These are phyloP conservation scores for Tylochromis polylepis DNA, from an alignment of 2,113 vertebrate genomes.

Conservation along the genomic window DNA sequence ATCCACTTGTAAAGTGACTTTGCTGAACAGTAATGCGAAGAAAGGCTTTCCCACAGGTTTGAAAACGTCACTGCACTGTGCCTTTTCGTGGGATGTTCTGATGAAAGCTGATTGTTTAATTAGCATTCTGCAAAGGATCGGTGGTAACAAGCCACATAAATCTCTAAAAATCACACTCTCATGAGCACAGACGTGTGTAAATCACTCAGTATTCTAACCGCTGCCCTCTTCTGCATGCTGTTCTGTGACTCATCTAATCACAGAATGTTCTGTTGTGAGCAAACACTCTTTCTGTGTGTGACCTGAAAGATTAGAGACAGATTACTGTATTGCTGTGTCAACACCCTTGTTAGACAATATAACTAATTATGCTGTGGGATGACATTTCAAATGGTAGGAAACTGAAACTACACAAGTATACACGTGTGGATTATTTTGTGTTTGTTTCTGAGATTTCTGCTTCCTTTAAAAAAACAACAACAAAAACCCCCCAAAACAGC, in stretches of 20 bases:
- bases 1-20: background rate
- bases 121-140: constrained; percentile 17
- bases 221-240: background rate
- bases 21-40: background rate
- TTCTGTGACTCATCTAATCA: background rate
- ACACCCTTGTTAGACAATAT: background rate
- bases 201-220: background rate
- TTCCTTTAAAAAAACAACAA: background rate
- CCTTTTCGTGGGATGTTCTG: background rate
- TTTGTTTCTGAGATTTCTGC: background rate
- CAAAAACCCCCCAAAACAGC: background rate
- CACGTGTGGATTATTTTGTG: background rate
- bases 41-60: background rate
- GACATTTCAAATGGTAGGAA: background rate
- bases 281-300: background rate
- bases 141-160: background rate
- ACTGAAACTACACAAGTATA: background rate
- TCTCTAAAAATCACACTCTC: background rate
- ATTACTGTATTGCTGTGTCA: background rate
- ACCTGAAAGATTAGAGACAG: background rate
- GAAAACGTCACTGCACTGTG: background rate
- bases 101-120: constrained; percentile 19
- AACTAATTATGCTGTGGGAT: background rate
- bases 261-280: background rate
- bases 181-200: background rate